phyloP scores from a whole-genome alignment of 2,797 vertebrate genomes.

The Melanotaenia pygmaea region DNA sequence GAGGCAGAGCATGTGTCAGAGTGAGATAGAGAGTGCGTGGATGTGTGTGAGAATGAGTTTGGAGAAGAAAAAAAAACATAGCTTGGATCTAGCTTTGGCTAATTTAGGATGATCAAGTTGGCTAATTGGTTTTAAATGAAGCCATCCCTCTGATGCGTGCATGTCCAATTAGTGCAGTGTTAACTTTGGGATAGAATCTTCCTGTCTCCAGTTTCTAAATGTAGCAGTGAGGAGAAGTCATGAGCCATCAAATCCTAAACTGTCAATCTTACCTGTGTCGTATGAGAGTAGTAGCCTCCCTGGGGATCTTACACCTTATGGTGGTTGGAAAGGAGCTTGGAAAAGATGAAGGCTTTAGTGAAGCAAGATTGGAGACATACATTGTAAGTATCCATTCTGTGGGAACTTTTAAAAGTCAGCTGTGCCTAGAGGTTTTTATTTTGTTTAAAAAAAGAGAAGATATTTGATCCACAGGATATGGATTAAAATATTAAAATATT shows the following conservation, averaged over 20 bases:
- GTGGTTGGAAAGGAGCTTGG: constrained; percentile 16
- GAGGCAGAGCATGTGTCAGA: constrained; percentile 41
- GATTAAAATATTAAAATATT: not conserved
- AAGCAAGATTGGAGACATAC: constrained; percentile 17
- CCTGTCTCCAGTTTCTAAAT: constrained; percentile 55
- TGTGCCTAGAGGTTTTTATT: constrained; percentile 4
- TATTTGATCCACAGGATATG: constrained; percentile 4
- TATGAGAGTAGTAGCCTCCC: constrained; percentile 28
- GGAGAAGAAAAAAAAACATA: constrained; percentile 24
- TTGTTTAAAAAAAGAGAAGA: not conserved
- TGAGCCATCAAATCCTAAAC: constrained; percentile 67
- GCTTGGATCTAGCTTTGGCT: constrained; percentile 59
- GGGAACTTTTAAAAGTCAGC: constrained; percentile 6
- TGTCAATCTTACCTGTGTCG: constrained; percentile 28
- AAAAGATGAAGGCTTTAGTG: constrained; percentile 6
- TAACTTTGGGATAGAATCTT: constrained; percentile 58
- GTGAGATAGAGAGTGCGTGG: constrained; percentile 7
- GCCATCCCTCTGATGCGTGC: constrained; percentile 44
- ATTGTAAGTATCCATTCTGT: constrained; percentile 14
- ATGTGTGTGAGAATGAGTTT: constrained; percentile 16
- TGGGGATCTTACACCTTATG: constrained; percentile 30
- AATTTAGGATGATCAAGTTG: constrained; percentile 73
- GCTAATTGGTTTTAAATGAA: constrained; percentile 80
- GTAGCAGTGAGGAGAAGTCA: constrained; percentile 61
- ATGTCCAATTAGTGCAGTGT: constrained; percentile 68